Evolutionary conservation across 1,140 invertebrate species (phyloP), one percentile per base, ranked within the genome.

Genomic region (Drosophila melanica): DNA sequence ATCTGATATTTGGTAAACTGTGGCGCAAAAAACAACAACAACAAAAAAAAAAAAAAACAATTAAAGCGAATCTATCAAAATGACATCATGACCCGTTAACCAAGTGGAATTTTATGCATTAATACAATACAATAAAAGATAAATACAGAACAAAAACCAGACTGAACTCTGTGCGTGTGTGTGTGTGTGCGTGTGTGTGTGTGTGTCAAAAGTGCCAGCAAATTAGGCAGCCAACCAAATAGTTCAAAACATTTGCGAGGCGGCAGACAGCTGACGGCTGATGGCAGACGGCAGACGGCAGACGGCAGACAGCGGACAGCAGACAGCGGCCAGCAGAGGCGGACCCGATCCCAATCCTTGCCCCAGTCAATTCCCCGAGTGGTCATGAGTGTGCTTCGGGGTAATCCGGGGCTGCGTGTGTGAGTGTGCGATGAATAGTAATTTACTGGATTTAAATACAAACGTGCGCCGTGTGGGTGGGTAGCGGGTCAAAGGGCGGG

Each of bases 51-150:
- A 33, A 20, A 39, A 35, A 33, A 30, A 20, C 74, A 80, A 87
- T 87, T 87, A 89, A 84, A 80, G 66, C 71, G 77, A 74, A 89
- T 79, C 76, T 67, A 84, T 87, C 77, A 84, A 75, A 77, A 84
- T 89, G 84, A 89, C 84, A 89, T 89, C 84, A 89, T 89, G 85
- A 89, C 80, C 85, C 80, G 80, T 68, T 89, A 80, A 89, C 85
- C 77, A 69, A 84, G 44, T 74, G 62, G 59, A 82, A 79, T 65
- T 64, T 75, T 62, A 45, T 64, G 51, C 59, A 53, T 75, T 67
- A 60, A 73, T 66, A 71, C 65, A 79, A 67, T 76, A 76, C 60
- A 72, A 76, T 79, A 67, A 73, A 65, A 53, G 37, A 42, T 41
- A 48, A 23, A 55, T 9, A 35, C 9, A 47, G 42, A 54, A 44